These are phyloP conservation scores for Smittia aterrima DNA, from an alignment of 2,888 invertebrate genomes.

Conservation along the genomic window DNA sequence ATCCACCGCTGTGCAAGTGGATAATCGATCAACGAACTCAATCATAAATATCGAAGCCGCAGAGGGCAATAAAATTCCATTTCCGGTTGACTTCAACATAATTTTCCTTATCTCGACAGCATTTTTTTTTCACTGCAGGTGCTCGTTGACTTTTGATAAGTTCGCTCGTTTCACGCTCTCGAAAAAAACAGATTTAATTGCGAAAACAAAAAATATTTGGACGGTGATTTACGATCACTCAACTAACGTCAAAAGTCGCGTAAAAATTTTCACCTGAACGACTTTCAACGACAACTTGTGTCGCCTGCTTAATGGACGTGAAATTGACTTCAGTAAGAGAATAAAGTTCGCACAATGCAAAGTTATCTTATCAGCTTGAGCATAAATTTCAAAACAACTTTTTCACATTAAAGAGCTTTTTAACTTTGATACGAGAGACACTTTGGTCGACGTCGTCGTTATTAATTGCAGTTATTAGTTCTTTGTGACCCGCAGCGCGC, in stretches of 20 bases:
- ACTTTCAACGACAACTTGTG: too few relatives aligned
- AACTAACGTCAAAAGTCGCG: too few relatives aligned
- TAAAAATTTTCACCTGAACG: too few relatives aligned
- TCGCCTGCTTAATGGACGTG: too few relatives aligned
- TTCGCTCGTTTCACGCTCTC: too few relatives aligned
- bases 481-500: background rate
- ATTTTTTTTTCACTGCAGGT: too few relatives aligned
- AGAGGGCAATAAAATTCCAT: background rate
- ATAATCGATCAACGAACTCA: background rate
- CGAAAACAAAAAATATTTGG: too few relatives aligned
- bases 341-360: conserved; percentile 10
- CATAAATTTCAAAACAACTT: conserved; percentile 36
- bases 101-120: too few relatives aligned
- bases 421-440: background rate
- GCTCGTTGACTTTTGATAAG: too few relatives aligned
- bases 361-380: conserved; percentile 26
- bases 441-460: background rate
- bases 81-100: background rate
- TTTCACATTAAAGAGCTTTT: conserved; percentile 12
- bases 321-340: too few relatives aligned
- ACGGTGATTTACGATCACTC: too few relatives aligned
- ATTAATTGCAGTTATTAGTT: conserved; percentile 24
- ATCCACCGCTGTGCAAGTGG: background rate
- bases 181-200: too few relatives aligned
- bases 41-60: conserved; percentile 10